Conservation (phyloP, 2,888 invertebrate genomes). For the Pseudoips prasinana region DNA sequence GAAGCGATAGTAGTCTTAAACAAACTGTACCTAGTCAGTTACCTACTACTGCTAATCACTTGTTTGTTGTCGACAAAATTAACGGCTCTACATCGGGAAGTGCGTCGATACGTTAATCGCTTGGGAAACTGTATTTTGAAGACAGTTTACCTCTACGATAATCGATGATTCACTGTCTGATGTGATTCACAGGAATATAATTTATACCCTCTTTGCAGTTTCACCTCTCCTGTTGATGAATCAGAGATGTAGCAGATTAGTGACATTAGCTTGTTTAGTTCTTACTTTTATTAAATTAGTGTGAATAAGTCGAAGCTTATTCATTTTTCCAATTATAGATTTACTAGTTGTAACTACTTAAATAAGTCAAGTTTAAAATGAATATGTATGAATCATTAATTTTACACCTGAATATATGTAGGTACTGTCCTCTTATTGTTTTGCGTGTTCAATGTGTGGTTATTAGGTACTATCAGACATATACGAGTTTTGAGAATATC, state of each 20-base stretch:
- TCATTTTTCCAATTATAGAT: too few species aligned
- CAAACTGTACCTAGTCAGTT: conserved; percentile 26
- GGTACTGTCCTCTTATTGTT: too few species aligned
- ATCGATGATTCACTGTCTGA: conserved; percentile 32
- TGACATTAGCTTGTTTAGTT: too few species aligned
- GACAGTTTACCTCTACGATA: conserved; percentile 24
- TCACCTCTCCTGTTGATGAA: conserved; percentile 40
- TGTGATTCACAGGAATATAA: conserved; percentile 39
- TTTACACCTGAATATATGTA: too few species aligned
- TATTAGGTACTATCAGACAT: too few species aligned
- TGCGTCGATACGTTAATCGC: conserved; percentile 43
- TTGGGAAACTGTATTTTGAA: conserved; percentile 41
- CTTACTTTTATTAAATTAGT: too few species aligned
- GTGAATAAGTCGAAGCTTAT: too few species aligned
- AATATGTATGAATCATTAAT: too few species aligned
- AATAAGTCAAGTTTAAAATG: too few species aligned
- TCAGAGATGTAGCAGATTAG: conserved; percentile 29
- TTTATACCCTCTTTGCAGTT: conserved; percentile 41
- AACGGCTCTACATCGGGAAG: conserved; percentile 30
- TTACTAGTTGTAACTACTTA: too few species aligned
- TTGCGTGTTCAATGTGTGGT: too few species aligned
- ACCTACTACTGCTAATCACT: conserved; percentile 51
- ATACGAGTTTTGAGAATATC: too few species aligned
- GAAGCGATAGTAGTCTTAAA: conserved; percentile 38
- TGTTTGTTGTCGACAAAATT: conserved; percentile 54